These are phyloP conservation scores for Aphrophora alni DNA, from an alignment of 2,888 invertebrate genomes.

Conservation along the genomic window DNA sequence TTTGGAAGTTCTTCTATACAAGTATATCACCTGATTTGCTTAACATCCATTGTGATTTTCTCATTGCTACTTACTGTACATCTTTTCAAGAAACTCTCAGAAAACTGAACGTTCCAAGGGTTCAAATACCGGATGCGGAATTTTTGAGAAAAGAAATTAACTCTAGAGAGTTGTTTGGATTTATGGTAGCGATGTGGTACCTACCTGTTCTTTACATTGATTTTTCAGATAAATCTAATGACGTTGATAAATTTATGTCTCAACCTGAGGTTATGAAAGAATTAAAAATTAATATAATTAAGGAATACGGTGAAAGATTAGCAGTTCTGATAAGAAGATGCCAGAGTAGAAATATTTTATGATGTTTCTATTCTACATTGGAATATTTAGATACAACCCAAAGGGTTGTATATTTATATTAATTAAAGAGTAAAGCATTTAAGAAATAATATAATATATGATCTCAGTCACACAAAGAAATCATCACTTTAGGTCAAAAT, in stretches of 20 bases:
- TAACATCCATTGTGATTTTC: neutral
- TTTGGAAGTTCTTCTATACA: constrained; percentile 26
- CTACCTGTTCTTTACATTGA: neutral
- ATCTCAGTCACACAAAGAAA: too few relatives aligned
- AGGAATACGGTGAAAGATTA: neutral
- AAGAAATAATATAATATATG: too few relatives aligned
- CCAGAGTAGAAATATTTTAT: neutral
- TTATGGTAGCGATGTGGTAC: neutral
- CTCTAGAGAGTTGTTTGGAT: constrained; percentile 18
- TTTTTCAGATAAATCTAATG: neutral
- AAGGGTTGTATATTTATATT: too few relatives aligned
- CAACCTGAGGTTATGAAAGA: neutral
- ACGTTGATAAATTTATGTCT: neutral
- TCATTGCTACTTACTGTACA: neutral
- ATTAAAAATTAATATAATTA: neutral
- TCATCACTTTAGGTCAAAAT: too few relatives aligned
- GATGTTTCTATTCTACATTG: too few relatives aligned
- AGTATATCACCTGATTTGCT: neutral
- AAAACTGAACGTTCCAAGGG: neutral
- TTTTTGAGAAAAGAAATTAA: neutral
- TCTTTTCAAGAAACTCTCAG: neutral
- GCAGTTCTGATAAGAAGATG: neutral
- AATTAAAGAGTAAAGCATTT: too few relatives aligned
- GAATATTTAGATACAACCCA: too few relatives aligned
- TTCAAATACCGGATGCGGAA: neutral